phyloP scores from a whole-genome alignment of 2,797 vertebrate genomes.

The Pteronotus mesoamericanus region DNA sequence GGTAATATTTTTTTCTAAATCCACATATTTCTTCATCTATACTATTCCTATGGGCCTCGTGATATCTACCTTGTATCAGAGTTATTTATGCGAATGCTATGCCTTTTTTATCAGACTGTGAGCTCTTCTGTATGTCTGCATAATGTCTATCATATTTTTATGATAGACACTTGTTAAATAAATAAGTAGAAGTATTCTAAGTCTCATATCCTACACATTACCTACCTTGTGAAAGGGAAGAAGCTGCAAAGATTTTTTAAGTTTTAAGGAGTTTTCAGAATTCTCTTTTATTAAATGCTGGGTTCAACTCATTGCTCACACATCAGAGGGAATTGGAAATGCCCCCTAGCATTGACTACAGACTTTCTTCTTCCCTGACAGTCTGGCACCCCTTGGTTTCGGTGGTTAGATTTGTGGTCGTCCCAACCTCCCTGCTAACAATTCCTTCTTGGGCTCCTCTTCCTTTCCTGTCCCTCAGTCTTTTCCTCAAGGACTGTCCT shows the following conservation, averaged over 20 bases:
- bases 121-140: neutral
- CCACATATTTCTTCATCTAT: neutral
- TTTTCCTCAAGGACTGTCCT: neutral
- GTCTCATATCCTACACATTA: neutral
- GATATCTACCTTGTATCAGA: neutral
- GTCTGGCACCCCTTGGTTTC: neutral
- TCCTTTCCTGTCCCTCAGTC: neutral
- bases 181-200: neutral
- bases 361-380: neutral
- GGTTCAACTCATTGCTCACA: conserved; percentile 16
- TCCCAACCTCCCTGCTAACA: neutral
- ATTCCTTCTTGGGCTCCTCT: neutral
- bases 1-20: neutral
- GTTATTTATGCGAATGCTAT: neutral
- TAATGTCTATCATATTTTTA: neutral
- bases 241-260: neutral
- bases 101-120: neutral
- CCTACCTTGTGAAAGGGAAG: neutral
- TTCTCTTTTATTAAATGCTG: conserved; percentile 63
- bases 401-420: neutral
- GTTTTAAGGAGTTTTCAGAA: conserved; percentile 60
- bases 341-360: neutral
- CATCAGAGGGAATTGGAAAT: neutral
- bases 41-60: neutral
- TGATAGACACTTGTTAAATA: neutral